Base-by-base conservation (phyloP, 2,888 invertebrate genomes). In the Campopleginae sp. region DNA sequence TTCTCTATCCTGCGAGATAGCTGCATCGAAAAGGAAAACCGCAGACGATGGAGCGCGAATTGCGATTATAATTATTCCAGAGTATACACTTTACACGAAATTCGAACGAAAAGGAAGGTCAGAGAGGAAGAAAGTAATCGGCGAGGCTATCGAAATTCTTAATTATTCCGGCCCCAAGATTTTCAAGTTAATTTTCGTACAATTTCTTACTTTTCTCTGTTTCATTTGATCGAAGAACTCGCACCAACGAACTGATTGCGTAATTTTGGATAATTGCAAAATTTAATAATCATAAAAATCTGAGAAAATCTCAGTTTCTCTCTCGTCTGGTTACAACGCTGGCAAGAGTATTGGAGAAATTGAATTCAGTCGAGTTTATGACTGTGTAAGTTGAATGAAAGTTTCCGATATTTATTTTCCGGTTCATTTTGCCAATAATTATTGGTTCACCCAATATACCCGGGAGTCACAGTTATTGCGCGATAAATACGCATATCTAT, bases 1-100 rank as follows among this genome's bases (percentile, higher is more conserved):
- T 51, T 61, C 68, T 78, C 66, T 48, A 82, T 61, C 51, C 48
- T 48, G 42, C n/a, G 65, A 65, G 80, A 80, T 65, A 44, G 42
- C 58, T 42, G 44, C n/a, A 61, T 68, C 78, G 71, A 1, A 80
- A 66, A 58, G 80, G 33, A 66, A 46, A 76, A 74, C 72, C 80
- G 80, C 80, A 84, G 72, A 77, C 54, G 79, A 63, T 75, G 70
- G 68, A 74, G 79, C 68, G 70, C 68, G 61, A 70, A 70, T 61
- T 42, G 23, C 48, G 75, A 75, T n/a, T n/a, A n/a, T 66, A 68
- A 46, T 33, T 68, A 72, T 51, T 27, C 58, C 63, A 17, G 51
- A 77, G 38, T 71, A 58, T 58, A 72, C 12, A 44, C 61, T 74
- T 61, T 51, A 76, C 76, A 76, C n/a, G 14, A 58, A 80, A 71